Base-by-base conservation (phyloP, 2,888 invertebrate species). In the Dysmachus trigonus region DNA sequence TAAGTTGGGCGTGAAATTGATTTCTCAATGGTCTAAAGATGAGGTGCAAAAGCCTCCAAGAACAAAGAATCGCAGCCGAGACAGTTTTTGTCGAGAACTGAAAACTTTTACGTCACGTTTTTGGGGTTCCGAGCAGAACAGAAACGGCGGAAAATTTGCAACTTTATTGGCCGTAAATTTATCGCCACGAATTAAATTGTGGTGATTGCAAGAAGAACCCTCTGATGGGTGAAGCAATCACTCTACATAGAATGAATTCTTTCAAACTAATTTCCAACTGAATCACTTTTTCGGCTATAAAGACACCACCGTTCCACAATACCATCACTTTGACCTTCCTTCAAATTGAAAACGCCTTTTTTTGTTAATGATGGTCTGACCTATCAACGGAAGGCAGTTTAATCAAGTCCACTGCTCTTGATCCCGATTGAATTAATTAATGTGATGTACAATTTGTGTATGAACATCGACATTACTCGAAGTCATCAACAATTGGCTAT, bases 1-100 rank as follows among this genome's bases (percentile, higher is more conserved):
- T 38, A 41, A 22, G 76, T 13, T 77, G 77, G 77, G 77, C 77
- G 27, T 77, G 77, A 77, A 77, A 77, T 77, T 77, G 77, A 77
- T 77, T 77, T 77, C 47, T 41, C 41, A 27, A 77, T 41, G 41
- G 15, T 15, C 30, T 4, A 35, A 77, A 41, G 30, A 41, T 15
- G 22, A 76, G 27, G 77, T 77, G 77, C 47, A 22, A 77, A 77
- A 10, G 62, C 62, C 27, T 27, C 13, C 8, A 62, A 62, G 62
- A 62, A 62, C 62, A 62, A 62, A 62, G 62, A 10, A 8, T 27
- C 62, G 10, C 27, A 8, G n/a, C 5, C 51, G 51, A 51, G 51
- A 62, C 62, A 13, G 27, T 27, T 22, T 27, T 62, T 27, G n/a
- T n/a, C n/a, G 18, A 13, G 62, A 27, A 62, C 5, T 51, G n/a